phyloP scores from a whole-genome alignment of 2,797 vertebrate species.

The Bucorvus abyssinicus region DNA sequence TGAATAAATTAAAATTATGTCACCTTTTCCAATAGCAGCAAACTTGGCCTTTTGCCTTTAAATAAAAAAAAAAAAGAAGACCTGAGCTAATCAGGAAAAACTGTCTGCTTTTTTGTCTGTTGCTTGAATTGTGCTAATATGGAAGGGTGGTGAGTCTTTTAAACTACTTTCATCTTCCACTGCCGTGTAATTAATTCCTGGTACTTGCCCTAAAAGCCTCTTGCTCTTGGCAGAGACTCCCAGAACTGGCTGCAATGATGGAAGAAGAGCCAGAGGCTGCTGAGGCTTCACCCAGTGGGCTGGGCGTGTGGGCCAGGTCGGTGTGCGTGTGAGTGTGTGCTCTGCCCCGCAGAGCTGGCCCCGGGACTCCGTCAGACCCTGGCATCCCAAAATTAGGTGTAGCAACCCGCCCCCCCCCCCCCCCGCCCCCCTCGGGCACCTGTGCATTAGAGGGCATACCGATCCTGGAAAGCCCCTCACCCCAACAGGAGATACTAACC shows the following conservation, averaged over 20 bases:
- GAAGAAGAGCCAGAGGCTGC: not conserved
- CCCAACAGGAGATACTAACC: slow-evolving; percentile 66
- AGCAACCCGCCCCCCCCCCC: not conserved
- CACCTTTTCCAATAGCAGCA: not conserved
- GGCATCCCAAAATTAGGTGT: not conserved
- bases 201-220: slow-evolving; percentile 28
- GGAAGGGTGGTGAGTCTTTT: not conserved
- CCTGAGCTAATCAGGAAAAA: not conserved
- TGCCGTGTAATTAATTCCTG: slow-evolving; percentile 9
- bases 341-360: not conserved
- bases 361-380: not conserved
- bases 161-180: not conserved
- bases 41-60: not conserved
- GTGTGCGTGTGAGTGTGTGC: not conserved
- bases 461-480: not conserved
- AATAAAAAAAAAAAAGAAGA: not conserved
- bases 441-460: not conserved
- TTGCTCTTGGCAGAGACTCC: not conserved
- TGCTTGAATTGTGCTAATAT: not conserved
- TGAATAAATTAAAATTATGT: not conserved
- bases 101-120: not conserved
- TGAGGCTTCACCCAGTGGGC: not conserved
- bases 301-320: fast-evolving
- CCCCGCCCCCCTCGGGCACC: fast-evolving
- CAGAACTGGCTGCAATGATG: not conserved